These are phyloP conservation scores for Volucella bombylans DNA, from an alignment of 2,888 invertebrate genomes.

Conservation along the genomic window DNA sequence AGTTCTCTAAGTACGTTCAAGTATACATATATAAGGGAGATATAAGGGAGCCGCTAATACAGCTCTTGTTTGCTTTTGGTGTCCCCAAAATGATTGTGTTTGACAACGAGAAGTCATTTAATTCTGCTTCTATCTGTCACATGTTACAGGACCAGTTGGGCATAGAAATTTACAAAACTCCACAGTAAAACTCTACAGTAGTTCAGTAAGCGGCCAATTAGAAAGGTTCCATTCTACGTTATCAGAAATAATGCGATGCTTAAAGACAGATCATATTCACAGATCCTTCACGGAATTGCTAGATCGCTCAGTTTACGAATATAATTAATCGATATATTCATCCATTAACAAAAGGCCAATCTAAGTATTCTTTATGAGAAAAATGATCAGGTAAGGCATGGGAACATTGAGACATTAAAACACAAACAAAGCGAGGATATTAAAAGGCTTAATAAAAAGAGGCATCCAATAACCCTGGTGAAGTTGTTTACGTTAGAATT, in stretches of 20 bases:
- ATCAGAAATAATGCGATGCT: slow-evolving; percentile 52
- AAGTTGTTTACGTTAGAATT: slow-evolving; percentile 3
- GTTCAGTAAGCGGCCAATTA: slow-evolving; percentile 53
- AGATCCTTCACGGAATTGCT: slow-evolving; percentile 40
- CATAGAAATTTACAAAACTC: slow-evolving; percentile 44
- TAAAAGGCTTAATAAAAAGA: background rate
- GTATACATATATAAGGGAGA: slow-evolving; percentile 37
- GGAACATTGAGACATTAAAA: background rate
- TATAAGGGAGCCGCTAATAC: slow-evolving; percentile 27
- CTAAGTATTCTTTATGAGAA: too few species aligned
- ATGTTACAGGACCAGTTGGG: slow-evolving; percentile 39
- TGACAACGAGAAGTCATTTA: slow-evolving; percentile 55
- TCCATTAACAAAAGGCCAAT: too few species aligned
- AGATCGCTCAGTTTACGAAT: too few species aligned
- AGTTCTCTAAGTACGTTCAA: too few species aligned
- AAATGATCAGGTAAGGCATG: background rate
- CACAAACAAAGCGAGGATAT: slow-evolving; percentile 1
- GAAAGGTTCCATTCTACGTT: slow-evolving; percentile 62
- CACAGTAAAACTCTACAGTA: too few species aligned
- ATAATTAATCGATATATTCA: too few species aligned
- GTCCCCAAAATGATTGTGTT: too few species aligned
- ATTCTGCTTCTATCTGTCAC: slow-evolving; percentile 29
- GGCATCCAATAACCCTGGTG: background rate
- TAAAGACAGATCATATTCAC: slow-evolving; percentile 33
- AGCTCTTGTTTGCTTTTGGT: slow-evolving; percentile 36